Evolutionary conservation across 2,113 vertebrate genomes (phyloP).

Genomic region (Hyaena hyaena): DNA sequence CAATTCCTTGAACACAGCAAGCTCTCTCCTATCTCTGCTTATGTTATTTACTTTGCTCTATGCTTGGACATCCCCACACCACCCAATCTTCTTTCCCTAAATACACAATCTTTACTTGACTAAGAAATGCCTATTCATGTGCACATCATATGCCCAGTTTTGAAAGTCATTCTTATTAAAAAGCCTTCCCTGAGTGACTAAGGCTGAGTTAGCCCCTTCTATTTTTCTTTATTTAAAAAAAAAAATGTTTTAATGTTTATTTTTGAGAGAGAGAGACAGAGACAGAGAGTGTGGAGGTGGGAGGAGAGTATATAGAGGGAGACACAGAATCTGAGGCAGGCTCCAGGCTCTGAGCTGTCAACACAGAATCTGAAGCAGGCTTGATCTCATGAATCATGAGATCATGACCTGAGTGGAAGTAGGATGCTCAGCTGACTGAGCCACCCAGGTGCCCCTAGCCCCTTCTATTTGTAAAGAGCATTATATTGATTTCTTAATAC

Average conservation of each 20-base stretch:
- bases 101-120: neutral
- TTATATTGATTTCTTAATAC: neutral
- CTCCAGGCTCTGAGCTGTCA: no score
- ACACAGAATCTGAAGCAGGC: no score
- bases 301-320: no score
- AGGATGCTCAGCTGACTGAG: no score
- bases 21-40: neutral
- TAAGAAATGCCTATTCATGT: neutral
- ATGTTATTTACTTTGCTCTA: neutral
- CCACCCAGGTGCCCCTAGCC: no score
- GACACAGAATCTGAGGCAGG: no score
- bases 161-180: neutral
- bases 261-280: no score
- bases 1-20: neutral
- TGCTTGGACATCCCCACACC: neutral
- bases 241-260: no score
- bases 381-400: no score
- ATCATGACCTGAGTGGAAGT: no score
- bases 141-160: neutral
- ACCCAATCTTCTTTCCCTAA: neutral
- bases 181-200: neutral
- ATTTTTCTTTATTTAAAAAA: neutral
- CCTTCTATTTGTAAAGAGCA: neutral
- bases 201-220: neutral
- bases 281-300: no score